These are phyloP conservation scores for Saguinus midas DNA, from an alignment of 2,113 vertebrate genomes.

Conservation along the genomic window DNA sequence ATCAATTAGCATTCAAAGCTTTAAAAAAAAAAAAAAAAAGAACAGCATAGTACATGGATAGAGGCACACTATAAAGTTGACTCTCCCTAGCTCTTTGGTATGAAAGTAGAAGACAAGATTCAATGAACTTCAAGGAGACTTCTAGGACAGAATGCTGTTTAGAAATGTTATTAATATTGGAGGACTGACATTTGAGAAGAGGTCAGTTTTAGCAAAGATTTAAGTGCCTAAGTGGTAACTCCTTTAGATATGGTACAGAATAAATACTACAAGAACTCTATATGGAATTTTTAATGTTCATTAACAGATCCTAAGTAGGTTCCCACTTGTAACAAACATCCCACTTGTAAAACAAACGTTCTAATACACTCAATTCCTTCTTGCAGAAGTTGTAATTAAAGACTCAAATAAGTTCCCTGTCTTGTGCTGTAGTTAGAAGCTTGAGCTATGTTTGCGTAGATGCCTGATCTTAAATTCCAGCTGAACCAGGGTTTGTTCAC, in stretches of 20 bases:
- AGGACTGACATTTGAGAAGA: background rate
- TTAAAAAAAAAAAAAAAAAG: background rate
- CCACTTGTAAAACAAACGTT: background rate
- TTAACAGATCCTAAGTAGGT: background rate
- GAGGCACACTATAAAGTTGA: background rate
- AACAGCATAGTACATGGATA: background rate
- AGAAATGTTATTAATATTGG: background rate
- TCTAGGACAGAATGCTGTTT: background rate
- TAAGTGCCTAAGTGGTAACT: background rate
- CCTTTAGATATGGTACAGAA: background rate
- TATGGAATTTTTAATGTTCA: background rate
- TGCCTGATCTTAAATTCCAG: background rate
- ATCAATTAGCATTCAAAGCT: conserved; percentile 49
- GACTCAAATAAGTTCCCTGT: accelerated
- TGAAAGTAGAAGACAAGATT: background rate
- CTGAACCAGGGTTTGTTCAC: background rate
- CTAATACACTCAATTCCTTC: background rate
- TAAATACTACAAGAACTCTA: background rate
- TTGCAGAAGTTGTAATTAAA: background rate
- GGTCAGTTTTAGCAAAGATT: background rate
- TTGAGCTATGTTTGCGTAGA: background rate
- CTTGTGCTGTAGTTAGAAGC: background rate
- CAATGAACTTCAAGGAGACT: background rate
- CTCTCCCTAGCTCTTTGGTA: background rate
- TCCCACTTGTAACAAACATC: background rate